phyloP scores from a whole-genome alignment of 2,797 vertebrate species.

The Malacoraja senta region DNA sequence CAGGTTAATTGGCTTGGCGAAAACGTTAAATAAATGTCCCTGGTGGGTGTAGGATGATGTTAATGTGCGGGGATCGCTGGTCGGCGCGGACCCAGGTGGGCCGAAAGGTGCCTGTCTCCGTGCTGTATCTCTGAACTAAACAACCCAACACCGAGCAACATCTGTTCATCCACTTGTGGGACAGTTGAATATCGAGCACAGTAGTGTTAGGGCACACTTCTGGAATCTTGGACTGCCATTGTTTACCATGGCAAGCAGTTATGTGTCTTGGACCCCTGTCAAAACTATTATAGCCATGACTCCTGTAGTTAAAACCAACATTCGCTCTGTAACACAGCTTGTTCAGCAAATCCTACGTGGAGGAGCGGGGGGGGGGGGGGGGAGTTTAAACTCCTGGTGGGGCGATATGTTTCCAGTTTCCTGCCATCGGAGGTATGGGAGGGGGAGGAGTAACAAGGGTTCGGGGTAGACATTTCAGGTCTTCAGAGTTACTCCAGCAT shows the following conservation, averaged over 20 bases:
- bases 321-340: not conserved
- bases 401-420: not conserved
- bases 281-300: conserved; percentile 30
- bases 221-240: not conserved
- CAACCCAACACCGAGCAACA: not conserved
- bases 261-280: conserved; percentile 18
- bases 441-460: not conserved
- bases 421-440: not conserved
- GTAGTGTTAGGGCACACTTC: conserved; percentile 19
- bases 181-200: conserved; percentile 14
- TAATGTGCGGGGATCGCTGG: too few relatives aligned
- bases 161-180: not conserved
- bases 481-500: too few relatives aligned
- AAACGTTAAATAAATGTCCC: too few relatives aligned
- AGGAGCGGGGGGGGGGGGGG: not conserved
- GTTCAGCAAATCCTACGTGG: not conserved
- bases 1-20: too few relatives aligned
- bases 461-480: too few relatives aligned
- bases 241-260: not conserved
- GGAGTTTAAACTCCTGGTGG: not conserved
- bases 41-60: too few relatives aligned
- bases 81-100: too few relatives aligned
- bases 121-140: too few relatives aligned
- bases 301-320: not conserved
- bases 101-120: too few relatives aligned